Evolutionary conservation across 1,140 invertebrate species (phyloP), one percentile per base, ranked within the genome.

Genomic region (Coptotermes formosanus): DNA sequence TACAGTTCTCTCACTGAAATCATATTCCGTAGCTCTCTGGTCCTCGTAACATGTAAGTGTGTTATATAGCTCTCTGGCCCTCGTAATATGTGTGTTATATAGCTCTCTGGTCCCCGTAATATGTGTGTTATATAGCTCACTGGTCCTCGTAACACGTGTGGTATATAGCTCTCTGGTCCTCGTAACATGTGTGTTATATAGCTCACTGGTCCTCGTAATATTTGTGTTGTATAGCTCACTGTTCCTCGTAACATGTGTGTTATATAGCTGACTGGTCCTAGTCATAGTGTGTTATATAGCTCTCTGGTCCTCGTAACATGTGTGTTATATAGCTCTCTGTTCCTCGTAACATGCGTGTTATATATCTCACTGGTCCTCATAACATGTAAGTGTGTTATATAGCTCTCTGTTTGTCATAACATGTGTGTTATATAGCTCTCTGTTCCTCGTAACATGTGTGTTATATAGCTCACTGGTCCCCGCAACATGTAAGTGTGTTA

Each of bases 1-100:
- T 92, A 92, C 87, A 92, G 93, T 43, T 89, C 92, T 8, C 43
- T 92, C 19, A 89, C 91, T 0, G 95, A 97, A 91, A 93, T 93
- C 23, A 43, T 91, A 44, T 94, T 96, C 86, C 92, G 96, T 82
- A 92, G 92, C 2, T 55, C 91, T 12, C 90, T 97, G 83, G 95
- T 97, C 21, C 88, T 96, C 43, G 44, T 96, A 4, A 96, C 96
- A 87, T 96, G 96, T 97, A 92, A 96, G 96, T 93, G 82, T 48
- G 45, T 64, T 11, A 32, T 4, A 55, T 55, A 48, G 9, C n/a
- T 82, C 11, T 32, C n/a, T 12, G 38, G 38, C 4, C 38, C 4
- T 38, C 38, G 4, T 38, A 38, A 38, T 4, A 38, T 38, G 38
- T 38, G 38, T 38, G 38, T 38, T 38, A 38, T 2, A 38, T 38